Base-by-base conservation (phyloP, 2,113 vertebrate genomes). In the Dunckerocampus dactyliophorus region DNA sequence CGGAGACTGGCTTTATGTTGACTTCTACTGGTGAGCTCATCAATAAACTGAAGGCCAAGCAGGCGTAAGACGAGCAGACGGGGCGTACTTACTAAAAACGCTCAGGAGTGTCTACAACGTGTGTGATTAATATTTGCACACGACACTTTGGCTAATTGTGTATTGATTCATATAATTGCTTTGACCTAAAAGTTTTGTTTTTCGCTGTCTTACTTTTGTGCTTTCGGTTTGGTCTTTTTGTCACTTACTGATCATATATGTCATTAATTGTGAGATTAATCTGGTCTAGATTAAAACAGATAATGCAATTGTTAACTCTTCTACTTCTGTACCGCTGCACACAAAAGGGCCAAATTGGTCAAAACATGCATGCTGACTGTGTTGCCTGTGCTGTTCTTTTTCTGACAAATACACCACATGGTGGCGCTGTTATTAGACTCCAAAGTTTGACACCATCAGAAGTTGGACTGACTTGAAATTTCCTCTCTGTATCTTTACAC, bases 111-210 rank as follows among this genome's bases (percentile, higher is more conserved):
- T 62, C 56, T 37, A 8, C 56, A 61, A 55, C 10, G 13, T 46
- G 59, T 54, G 3, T 55, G 8, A 56, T 42, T 6, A 14, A 31
- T 59, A 28, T 65, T 59, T 51, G 56, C 52, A 31, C 13, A 11
- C 11, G 6, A 42, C 20, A 13, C 20, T 31, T 50, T 22, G 10
- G 24, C n/a, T 53, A 45, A 19, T 48, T 52, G 43, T 7, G 8
- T 28, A 53, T 34, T 8, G 13, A 45, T 31, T 75, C 13, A 62
- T 45, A 66, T 20, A 56, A 56, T 56, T 56, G n/a, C 21, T 28
- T n/a, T 17, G 53, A 20, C 17, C 17, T 34, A 42, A 56, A 56
- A 42, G 53, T 56, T 56, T n/a, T 20, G 53, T 11, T n/a, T 42
- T 1, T 50, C 15, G 19, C 53, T 45, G 1, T n/a, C 34, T 0